Percentiles rank a stretch among this genome's conserved stretches.
phyloP scores from a whole-genome alignment of 1,140 invertebrate genomes.

The Ceratosolen fusciceps region DNA sequence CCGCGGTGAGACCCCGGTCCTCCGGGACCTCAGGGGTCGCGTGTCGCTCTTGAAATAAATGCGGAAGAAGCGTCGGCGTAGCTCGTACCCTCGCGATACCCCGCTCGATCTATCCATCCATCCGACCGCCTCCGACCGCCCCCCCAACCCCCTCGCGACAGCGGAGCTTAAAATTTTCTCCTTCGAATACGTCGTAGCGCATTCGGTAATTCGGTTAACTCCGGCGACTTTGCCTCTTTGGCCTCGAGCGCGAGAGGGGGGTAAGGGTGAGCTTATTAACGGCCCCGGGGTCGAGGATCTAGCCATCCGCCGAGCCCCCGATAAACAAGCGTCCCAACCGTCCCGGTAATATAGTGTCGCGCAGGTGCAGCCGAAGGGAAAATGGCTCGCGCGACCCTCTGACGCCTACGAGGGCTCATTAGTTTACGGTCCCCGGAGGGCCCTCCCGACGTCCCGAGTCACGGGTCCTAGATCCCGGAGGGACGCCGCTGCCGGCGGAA shows the following conservation, averaged over 20 bases:
- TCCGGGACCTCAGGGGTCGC: not conserved
- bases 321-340: too few relatives aligned
- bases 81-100: not conserved
- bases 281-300: not conserved
- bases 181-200: too few relatives aligned
- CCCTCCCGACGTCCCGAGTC: conserved; percentile 58
- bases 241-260: not conserved
- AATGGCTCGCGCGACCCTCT: conserved; percentile 21
- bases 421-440: conserved; percentile 66
- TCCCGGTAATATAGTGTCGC: not conserved
- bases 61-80: not conserved
- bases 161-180: too few relatives aligned
- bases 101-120: not conserved
- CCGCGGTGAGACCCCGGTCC: not conserved
- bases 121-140: not conserved
- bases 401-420: conserved; percentile 54
- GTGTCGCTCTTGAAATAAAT: not conserved
- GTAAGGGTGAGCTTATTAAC: too few relatives aligned
- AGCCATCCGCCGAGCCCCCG: not conserved
- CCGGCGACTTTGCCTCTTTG: too few relatives aligned
- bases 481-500: conserved; percentile 53
- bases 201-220: too few relatives aligned
- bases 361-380: conserved; percentile 35
- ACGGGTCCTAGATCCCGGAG: conserved; percentile 51
- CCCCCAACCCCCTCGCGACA: too few relatives aligned